These are phyloP conservation scores for Andrena marginata DNA, from an alignment of 2,888 invertebrate genomes.

Conservation along the genomic window DNA sequence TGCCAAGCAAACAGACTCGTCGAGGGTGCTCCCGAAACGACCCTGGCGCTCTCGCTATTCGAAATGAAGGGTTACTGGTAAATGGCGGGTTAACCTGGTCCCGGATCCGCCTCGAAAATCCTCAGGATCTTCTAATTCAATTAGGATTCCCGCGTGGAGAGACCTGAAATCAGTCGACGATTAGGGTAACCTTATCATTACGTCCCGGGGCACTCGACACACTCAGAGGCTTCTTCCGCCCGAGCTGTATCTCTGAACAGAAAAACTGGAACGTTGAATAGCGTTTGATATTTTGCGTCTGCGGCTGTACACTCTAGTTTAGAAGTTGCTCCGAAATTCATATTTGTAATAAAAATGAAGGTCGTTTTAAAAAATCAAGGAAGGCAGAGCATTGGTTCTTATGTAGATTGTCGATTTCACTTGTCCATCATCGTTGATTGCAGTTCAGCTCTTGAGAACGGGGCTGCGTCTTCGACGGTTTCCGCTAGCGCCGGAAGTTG, in stretches of 20 bases:
- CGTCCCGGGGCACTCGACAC: slow-evolving; percentile 4
- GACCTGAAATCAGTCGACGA: slow-evolving; percentile 59
- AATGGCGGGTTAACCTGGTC: slow-evolving; percentile 70
- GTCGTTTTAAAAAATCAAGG: neutral
- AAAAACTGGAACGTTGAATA: neutral
- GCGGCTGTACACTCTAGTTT: neutral
- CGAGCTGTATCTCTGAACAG: neutral
- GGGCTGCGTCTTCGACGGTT: slow-evolving; percentile 66
- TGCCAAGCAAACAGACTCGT: slow-evolving; percentile 58
- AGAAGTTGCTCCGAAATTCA: neutral
- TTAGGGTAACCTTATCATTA: slow-evolving; percentile 53
- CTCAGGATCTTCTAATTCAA: slow-evolving; percentile 73
- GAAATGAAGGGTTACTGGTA: slow-evolving; percentile 71
- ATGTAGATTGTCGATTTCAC: slow-evolving; percentile 57
- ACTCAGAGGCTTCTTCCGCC: neutral
- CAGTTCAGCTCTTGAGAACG: slow-evolving; percentile 54
- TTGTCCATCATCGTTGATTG: slow-evolving; percentile 71
- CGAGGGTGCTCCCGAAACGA: slow-evolving; percentile 47
- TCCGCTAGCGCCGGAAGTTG: slow-evolving; percentile 76
- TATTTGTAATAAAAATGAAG: neutral
- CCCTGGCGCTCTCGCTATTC: slow-evolving; percentile 25
- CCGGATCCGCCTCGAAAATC: slow-evolving; percentile 64
- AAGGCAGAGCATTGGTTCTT: slow-evolving; percentile 38
- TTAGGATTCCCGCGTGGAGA: slow-evolving; percentile 55
- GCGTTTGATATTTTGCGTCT: neutral